Percentiles rank a stretch among this genome's conserved stretches.
phyloP scores from a whole-genome alignment of 2,113 vertebrate genomes.

The Gadus macrocephalus region DNA sequence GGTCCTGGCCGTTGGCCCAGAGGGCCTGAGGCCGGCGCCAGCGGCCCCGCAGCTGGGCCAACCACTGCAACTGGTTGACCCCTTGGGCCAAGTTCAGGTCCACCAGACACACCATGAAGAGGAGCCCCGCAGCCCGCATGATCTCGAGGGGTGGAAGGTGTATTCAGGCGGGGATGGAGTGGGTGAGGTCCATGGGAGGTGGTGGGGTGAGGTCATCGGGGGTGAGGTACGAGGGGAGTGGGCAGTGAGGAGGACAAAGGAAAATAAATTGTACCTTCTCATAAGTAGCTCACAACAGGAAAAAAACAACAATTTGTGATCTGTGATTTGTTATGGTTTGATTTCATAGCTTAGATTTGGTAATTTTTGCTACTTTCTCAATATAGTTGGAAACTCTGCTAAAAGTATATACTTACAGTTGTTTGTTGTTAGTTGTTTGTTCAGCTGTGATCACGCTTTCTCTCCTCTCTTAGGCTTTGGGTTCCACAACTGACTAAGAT shows the following conservation, averaged over 20 bases:
- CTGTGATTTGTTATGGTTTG: no score
- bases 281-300: no score
- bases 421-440: constrained; percentile 19
- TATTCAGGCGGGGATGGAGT: no score
- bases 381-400: no score
- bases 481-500: constrained; percentile 38
- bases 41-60: constrained; percentile 45
- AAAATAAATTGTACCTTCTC: no score
- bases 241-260: no score
- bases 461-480: constrained; percentile 12
- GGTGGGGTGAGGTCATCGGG: no score
- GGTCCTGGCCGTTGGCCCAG: constrained; percentile 42
- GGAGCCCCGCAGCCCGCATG: constrained; percentile 42
- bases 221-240: no score
- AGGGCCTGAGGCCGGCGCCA: constrained; percentile 31
- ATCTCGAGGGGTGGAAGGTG: constrained; percentile 24
- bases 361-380: no score
- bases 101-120: constrained; percentile 46
- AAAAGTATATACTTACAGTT: constrained; percentile 33
- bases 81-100: constrained; percentile 42
- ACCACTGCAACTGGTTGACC: constrained; percentile 48
- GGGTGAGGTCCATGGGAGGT: no score
- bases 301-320: no score
- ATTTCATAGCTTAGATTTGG: no score
- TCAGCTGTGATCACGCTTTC: constrained; percentile 21